These are phyloP conservation scores for Bos indicus DNA, from an alignment of 2,113 vertebrate genomes.

Conservation along the genomic window DNA sequence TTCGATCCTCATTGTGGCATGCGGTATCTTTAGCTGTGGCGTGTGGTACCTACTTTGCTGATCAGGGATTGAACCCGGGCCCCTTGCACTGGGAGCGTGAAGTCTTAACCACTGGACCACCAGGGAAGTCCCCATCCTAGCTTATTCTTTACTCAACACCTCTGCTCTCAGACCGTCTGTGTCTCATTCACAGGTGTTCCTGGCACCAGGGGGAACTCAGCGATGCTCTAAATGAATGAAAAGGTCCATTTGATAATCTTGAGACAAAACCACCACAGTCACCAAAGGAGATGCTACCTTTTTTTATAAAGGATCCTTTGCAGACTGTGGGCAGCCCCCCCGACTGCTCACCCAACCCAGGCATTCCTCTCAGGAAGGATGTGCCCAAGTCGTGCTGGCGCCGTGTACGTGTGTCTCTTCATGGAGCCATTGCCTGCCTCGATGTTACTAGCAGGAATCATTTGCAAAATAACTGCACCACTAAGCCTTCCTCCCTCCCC, in stretches of 20 bases:
- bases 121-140: neutral
- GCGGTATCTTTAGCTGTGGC: neutral
- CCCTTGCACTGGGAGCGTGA: neutral
- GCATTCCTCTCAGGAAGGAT: neutral
- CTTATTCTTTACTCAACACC: neutral
- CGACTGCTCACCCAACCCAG: neutral
- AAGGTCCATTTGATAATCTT: neutral
- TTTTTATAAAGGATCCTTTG: conserved; percentile 32
- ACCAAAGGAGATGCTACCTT: neutral
- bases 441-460: conserved; percentile 31
- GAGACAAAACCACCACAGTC: neutral
- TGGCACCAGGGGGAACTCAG: neutral
- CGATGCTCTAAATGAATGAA: neutral
- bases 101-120: neutral
- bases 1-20: neutral
- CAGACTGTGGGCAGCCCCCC: neutral
- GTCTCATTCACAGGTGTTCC: neutral
- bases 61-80: rapidly evolving
- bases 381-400: neutral
- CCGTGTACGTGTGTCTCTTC: neutral
- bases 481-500: conserved; percentile 63
- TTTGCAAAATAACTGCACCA: conserved; percentile 60
- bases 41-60: neutral
- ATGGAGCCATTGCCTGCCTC: conserved; percentile 14
- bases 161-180: neutral